Evolutionary conservation across 2,113 vertebrate species (phyloP), one percentile per base, ranked within the genome.

Genomic region (Bujurquina vittata): DNA sequence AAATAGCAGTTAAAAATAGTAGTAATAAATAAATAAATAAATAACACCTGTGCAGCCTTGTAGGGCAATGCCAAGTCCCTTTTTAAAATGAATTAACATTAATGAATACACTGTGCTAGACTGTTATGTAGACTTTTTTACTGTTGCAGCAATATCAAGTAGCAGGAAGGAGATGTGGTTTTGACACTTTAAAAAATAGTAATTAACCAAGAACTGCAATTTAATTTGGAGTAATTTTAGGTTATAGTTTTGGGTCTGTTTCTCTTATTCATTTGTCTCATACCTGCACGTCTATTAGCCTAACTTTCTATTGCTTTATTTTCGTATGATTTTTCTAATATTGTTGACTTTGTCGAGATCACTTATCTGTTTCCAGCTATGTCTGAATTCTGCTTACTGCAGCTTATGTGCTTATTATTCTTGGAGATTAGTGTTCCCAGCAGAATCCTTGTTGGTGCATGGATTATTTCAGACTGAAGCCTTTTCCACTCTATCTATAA

Each of bases 381-480:
- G 67, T 72, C 67, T 69, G 65, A 52, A 20, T 69, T 62, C 79
- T 76, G 20, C 33, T 87, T 75, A 26, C 46, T 46, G 29, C 33
- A 69, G 29, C 69, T 83, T 75, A 83, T 85, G 79, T 77, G 63
- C 58, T 82, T 72, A 79, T 59, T 75, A 73, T 82, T 83, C 26
- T 35, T 40, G 60, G 37, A 80, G 79, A 83, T 89, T 65, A 73
- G 77, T 67, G 83, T 72, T 79, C 80, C 67, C 79, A 73, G 40
- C 82, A 73, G 65, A 82, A 54, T 80, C 80, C 49, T 67, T 3
- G 14, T 33, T 77, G 85, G 54, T 75, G 82, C 65, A 72, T 56
- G 49, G 62, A 75, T 80, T 52, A 77, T 58, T 83, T 54, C 20
- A 26, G 10, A 73, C 35, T 17, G 22, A 11, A 62, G 79, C 46